These are phyloP conservation scores for Heptranchias perlo DNA, from an alignment of 2,113 vertebrate species.

Conservation along the genomic window DNA sequence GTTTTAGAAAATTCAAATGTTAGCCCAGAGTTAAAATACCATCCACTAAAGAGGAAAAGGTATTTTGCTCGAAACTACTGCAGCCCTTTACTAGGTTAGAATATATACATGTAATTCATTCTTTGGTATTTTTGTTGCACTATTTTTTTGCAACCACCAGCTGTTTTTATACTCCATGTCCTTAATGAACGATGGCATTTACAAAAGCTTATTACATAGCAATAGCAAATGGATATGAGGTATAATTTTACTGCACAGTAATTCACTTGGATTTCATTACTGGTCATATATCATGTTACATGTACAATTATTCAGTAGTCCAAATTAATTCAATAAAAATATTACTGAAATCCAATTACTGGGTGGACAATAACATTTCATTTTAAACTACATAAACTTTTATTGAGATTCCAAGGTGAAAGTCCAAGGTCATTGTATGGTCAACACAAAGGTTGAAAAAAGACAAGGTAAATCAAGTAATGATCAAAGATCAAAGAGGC, in stretches of 20 bases:
- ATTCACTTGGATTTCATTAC: neutral
- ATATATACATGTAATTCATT: neutral
- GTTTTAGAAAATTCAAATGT: neutral
- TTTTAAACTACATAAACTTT: conserved; percentile 15
- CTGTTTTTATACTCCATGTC: neutral
- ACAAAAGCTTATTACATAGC: neutral
- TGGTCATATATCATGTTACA: neutral
- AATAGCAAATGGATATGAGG: conserved; percentile 24
- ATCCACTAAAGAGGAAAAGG: neutral
- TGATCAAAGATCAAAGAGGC: neutral
- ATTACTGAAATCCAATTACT: neutral
- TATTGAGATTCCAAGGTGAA: neutral
- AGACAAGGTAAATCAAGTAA: neutral
- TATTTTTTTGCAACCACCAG: neutral
- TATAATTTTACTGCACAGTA: neutral
- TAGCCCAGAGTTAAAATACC: neutral
- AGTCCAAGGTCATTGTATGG: neutral
- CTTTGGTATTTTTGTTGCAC: neutral
- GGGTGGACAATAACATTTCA: neutral
- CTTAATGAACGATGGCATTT: neutral
- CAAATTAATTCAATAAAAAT: conserved; percentile 30
- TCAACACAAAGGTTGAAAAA: neutral
- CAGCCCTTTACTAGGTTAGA: neutral
- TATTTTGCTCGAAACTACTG: neutral
- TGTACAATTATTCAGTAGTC: neutral